Evolutionary conservation across 2,797 vertebrate species (phyloP).

Genomic region (Sphenopsis melanotis): DNA sequence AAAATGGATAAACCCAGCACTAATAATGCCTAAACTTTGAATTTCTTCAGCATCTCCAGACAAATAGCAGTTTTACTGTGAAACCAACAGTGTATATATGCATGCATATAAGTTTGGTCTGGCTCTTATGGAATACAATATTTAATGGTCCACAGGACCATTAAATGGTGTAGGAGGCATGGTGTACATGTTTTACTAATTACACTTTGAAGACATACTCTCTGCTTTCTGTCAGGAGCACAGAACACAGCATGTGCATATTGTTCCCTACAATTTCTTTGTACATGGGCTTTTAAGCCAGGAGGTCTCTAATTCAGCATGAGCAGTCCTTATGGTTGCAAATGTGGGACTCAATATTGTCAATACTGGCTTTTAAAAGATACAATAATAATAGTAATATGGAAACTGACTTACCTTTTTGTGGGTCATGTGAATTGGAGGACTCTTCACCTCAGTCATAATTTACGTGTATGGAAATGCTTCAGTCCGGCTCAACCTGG

Average conservation of each 20-base stretch:
- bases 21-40: neutral
- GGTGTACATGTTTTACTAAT: neutral
- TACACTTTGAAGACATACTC: neutral
- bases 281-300: neutral
- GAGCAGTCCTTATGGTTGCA: neutral
- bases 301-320: neutral
- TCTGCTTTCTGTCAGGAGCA: neutral
- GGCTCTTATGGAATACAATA: neutral
- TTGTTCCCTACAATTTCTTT: neutral
- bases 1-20: neutral
- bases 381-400: neutral
- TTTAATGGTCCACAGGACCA: neutral
- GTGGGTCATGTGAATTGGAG: neutral
- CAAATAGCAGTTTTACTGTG: neutral
- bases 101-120: neutral
- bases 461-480: fast-evolving
- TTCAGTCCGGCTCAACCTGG: neutral
- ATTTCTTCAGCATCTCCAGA: neutral
- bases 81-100: neutral
- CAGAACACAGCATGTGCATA: neutral
- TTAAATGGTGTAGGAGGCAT: neutral
- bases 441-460: neutral
- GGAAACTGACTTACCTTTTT: neutral
- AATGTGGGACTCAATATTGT: neutral
- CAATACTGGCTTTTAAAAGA: neutral